Conservation (phyloP, 2,797 vertebrate genomes). For the Chiloscyllium punctatum region DNA sequence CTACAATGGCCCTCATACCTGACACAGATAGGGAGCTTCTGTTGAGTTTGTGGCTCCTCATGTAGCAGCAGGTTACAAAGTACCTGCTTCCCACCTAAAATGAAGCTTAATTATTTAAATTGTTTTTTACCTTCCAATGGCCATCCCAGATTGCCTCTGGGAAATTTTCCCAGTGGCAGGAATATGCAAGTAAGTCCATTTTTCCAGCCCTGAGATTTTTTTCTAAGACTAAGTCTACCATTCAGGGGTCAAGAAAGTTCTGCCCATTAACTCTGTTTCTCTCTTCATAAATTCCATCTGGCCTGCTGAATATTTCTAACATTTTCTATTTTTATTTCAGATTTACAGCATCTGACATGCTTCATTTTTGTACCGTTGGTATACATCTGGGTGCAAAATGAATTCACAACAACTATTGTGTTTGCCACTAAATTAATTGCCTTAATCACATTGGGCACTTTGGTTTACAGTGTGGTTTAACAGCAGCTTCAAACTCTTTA, state of each 20-base stretch:
- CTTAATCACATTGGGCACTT: not conserved
- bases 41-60: not conserved
- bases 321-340: not conserved
- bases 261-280: not conserved
- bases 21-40: not conserved
- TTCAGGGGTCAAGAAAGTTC: not conserved
- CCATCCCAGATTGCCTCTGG: not conserved
- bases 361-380: not conserved
- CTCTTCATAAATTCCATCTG: not conserved
- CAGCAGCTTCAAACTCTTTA: not conserved
- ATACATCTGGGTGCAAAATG: not conserved
- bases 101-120: not conserved
- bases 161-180: not conserved
- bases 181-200: too few relatives aligned
- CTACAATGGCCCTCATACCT: not conserved
- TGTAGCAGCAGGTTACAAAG: not conserved
- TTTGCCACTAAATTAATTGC: not conserved
- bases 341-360: not conserved
- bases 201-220: too few relatives aligned
- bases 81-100: not conserved
- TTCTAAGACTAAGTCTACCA: not conserved
- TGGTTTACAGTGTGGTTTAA: not conserved
- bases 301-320: not conserved
- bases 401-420: not conserved
- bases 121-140: not conserved